Base-by-base conservation (phyloP, 2,888 invertebrate genomes). In the Pristionchus maxplancki region DNA sequence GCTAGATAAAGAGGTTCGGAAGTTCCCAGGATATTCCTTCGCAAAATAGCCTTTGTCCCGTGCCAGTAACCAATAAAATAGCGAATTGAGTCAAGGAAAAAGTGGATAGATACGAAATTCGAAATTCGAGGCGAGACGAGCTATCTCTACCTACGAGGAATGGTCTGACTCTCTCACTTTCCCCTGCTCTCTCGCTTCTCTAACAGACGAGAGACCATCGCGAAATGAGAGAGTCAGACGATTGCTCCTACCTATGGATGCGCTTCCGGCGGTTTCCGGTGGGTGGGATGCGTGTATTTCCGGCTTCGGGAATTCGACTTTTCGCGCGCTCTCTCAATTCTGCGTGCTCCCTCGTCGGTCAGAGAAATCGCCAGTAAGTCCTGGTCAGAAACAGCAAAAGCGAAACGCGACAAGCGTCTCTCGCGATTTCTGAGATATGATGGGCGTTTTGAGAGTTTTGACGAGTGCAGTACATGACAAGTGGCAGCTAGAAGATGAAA, bases 381-480 rank as follows among this genome's bases (percentile, higher is more conserved):
- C n/a, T 34, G 9, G 1, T 78, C 37, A 78, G 28, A 44, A 71
- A 78, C 24, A 48, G 78, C 78, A 15, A 28, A 48, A 78, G 11
- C 1, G 5, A 24, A 78, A 78, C 44, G 9, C 44, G 40, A 44
- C 24, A 48, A 58, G 53, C 17, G 58, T 9, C 5, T n/a, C 20
- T 58, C 58, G 58, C n/a, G 58, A n/a, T 58, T 58, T 78, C n/a
- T 78, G n/a, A 71, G 31, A 64, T 58, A 13, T 58, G 17, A n/a
- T 11, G n/a, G 17, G 58, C 58, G 5, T 58, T 17, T 58, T 17
- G 15, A 58, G 44, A 24, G 17, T 83, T 83, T 83, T 83, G 82
- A 83, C 53, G 82, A 50, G 50, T 37, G 6, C 8, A 34, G 5
- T 83, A 83, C 82, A 83, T 83, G 82, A 83, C 82, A 83, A 53